Evolutionary conservation across 1,140 invertebrate species (phyloP).

Genomic region (Theocolax elegans): DNA sequence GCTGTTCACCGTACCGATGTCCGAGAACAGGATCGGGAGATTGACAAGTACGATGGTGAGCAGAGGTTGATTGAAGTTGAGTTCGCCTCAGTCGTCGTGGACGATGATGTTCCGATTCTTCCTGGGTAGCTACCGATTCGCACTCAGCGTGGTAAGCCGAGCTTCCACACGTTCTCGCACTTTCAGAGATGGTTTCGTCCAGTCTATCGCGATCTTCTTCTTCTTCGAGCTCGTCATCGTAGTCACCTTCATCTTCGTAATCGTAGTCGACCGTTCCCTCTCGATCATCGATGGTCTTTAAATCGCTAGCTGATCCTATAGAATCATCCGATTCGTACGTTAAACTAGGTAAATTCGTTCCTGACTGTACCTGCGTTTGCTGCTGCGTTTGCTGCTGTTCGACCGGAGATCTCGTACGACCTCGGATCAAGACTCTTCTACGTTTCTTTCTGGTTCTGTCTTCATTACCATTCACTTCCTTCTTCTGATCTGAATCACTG

Average conservation of each 20-base stretch:
- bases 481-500: slow-evolving; percentile 70
- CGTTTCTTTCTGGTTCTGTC: slow-evolving; percentile 61
- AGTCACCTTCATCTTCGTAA: slow-evolving; percentile 49
- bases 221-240: slow-evolving; percentile 65
- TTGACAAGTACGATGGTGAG: slow-evolving; percentile 33
- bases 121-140: slow-evolving; percentile 75
- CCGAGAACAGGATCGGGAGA: slow-evolving; percentile 70
- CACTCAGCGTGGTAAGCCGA: slow-evolving; percentile 80
- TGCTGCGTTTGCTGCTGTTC: slow-evolving; percentile 4
- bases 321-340: slow-evolving; percentile 74
- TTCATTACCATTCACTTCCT: slow-evolving; percentile 46
- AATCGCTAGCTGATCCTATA: slow-evolving; percentile 80
- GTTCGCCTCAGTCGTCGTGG: slow-evolving; percentile 47
- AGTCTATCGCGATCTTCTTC: slow-evolving; percentile 61
- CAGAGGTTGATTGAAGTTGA: too few relatives aligned
- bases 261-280: slow-evolving; percentile 62
- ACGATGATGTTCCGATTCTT: slow-evolving; percentile 72
- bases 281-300: slow-evolving; percentile 73
- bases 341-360: not conserved
- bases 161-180: slow-evolving; percentile 75
- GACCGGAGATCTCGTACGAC: slow-evolving; percentile 54
- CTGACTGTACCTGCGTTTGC: not conserved
- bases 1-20: slow-evolving; percentile 83
- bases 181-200: slow-evolving; percentile 75
- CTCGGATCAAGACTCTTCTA: slow-evolving; percentile 49